Percentiles rank a stretch among this genome's conserved stretches.
Conservation (phyloP, 2,888 invertebrate genomes). For the Pomacea canaliculata region DNA sequence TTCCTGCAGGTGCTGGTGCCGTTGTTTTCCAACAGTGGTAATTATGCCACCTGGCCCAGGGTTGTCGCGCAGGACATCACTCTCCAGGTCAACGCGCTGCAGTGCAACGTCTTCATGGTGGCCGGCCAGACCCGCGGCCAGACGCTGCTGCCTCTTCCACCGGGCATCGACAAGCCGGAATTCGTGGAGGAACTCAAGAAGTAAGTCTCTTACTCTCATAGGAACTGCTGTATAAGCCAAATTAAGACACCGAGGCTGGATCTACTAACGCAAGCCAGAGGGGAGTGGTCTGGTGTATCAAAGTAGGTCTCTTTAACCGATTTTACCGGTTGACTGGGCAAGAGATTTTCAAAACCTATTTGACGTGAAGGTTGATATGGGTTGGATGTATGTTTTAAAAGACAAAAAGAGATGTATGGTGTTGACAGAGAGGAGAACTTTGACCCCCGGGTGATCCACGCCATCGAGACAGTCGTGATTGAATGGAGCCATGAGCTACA, state of each 20-base stretch:
- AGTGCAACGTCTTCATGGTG: constrained; percentile 92
- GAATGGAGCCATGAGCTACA: constrained; percentile 94
- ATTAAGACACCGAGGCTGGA: background rate
- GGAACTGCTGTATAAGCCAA: background rate
- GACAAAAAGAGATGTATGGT: background rate
- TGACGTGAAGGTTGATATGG: too few species aligned
- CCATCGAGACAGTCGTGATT: constrained; percentile 95
- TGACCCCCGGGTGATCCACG: constrained; percentile 89
- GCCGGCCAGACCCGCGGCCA: constrained; percentile 92
- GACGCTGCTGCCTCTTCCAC: constrained; percentile 87
- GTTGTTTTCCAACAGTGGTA: constrained; percentile 75
- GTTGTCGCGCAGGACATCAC: constrained; percentile 91
- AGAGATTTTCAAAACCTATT: too few species aligned
- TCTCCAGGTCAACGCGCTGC: constrained; percentile 90
- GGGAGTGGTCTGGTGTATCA: too few species aligned
- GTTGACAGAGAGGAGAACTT: constrained; percentile 54
- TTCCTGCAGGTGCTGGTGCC: constrained; percentile 71
- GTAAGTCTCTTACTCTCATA: constrained; percentile 25
- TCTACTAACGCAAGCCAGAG: background rate
- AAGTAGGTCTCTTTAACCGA: too few species aligned
- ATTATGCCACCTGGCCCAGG: constrained; percentile 79
- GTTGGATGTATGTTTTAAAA: too few species aligned
- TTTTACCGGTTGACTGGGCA: too few species aligned
- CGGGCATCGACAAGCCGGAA: constrained; percentile 65
- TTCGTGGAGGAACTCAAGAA: constrained; percentile 39